phyloP scores from a whole-genome alignment of 2,888 invertebrate genomes.

The Cantharis nigra region DNA sequence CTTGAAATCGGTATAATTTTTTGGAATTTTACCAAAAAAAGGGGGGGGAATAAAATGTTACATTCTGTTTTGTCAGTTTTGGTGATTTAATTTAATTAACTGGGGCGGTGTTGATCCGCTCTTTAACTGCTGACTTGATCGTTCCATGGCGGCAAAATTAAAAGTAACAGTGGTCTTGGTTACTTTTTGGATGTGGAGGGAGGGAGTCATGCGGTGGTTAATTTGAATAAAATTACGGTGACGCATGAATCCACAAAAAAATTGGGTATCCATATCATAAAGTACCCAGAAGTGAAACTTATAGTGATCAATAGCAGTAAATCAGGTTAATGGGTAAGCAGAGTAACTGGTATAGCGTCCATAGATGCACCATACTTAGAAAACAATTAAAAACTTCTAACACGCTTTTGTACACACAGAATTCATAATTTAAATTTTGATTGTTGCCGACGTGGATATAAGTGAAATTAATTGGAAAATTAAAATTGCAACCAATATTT shows the following conservation, averaged over 20 bases:
- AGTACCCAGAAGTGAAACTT: conserved; percentile 33
- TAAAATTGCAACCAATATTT: conserved; percentile 1
- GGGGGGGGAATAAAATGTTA: too few species aligned
- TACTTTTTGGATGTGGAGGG: not conserved
- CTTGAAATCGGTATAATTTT: not conserved
- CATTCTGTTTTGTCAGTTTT: too few species aligned
- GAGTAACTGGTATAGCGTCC: conserved; percentile 41
- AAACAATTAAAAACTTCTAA: conserved; percentile 44
- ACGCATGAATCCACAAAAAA: not conserved
- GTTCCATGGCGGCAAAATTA: not conserved
- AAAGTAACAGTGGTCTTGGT: not conserved
- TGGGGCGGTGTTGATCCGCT: too few species aligned
- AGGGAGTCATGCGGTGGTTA: not conserved
- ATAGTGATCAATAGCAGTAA: conserved; percentile 30
- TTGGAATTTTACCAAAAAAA: too few species aligned
- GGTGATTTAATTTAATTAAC: too few species aligned
- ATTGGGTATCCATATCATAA: conserved; percentile 9
- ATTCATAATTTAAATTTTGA: not conserved
- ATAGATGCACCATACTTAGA: conserved; percentile 41
- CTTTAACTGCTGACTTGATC: too few species aligned
- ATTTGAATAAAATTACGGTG: not conserved
- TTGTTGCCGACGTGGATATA: not conserved
- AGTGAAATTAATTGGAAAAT: conserved; percentile 33
- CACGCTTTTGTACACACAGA: conserved; percentile 33
- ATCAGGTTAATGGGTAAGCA: conserved; percentile 49